Percentiles rank a stretch among this genome's conserved stretches.
These are phyloP conservation scores for Diplodus puntazzo DNA, from an alignment of 2,797 vertebrate genomes.

Conservation along the genomic window DNA sequence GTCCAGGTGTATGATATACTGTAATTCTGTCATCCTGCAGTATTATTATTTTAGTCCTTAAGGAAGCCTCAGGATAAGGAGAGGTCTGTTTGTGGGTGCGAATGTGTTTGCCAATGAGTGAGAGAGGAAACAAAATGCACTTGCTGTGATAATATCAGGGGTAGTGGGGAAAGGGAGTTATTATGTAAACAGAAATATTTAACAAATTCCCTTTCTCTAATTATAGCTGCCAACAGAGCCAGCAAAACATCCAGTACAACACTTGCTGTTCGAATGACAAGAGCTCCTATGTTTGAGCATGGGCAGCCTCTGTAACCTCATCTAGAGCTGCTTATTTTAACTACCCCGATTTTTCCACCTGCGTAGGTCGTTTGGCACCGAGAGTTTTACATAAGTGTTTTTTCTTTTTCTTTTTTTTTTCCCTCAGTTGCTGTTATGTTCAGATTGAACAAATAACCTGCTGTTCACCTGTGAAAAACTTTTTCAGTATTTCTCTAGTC, in stretches of 20 bases:
- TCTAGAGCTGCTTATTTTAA: constrained; percentile 1
- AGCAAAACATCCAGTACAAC: constrained; percentile 16
- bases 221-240: constrained; percentile 28
- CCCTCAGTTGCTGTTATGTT: not conserved
- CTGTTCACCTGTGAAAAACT: not conserved
- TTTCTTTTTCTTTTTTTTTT: not conserved
- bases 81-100: not conserved
- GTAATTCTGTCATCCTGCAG: not conserved
- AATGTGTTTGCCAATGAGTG: not conserved
- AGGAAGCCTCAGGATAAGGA: not conserved
- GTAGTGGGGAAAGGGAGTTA: constrained; percentile 23
- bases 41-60: not conserved
- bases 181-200: constrained; percentile 39
- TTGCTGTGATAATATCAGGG: constrained; percentile 54
- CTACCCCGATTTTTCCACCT: not conserved
- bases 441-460: not conserved
- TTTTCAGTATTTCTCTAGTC: not conserved
- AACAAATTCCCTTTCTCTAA: constrained; percentile 37
- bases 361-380: not conserved
- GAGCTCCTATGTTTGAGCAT: constrained; percentile 14
- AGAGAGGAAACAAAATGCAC: constrained; percentile 7
- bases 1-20: constrained; percentile 4
- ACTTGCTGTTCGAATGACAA: constrained; percentile 24
- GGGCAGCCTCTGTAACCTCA: constrained; percentile 1
- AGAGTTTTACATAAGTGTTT: no score